Conservation (phyloP, 2,888 invertebrate genomes). For the Imbricaverruca yamaguchii region DNA sequence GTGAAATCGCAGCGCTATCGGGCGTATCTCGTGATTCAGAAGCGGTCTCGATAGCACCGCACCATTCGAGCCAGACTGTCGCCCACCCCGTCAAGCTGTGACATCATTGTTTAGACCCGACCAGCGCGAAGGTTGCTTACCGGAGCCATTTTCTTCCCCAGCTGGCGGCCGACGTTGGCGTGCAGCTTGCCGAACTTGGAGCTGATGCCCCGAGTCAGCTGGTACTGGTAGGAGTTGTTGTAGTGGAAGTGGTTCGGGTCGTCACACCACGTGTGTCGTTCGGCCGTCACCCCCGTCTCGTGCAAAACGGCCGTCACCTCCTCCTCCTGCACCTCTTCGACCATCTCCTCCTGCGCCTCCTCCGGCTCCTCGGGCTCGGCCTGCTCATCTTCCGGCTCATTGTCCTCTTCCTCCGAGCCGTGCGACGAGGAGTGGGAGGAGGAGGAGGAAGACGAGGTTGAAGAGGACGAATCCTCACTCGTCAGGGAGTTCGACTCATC, state of each 20-base stretch:
- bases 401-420: neutral
- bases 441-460: neutral
- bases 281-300: neutral
- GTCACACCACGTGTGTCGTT: neutral
- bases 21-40: no score
- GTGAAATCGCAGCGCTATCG: no score
- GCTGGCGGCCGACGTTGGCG: neutral
- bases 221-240: neutral
- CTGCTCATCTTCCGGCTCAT: neutral
- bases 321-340: constrained; percentile 19
- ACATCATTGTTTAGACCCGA: no score
- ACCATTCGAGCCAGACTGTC: no score
- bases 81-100: no score
- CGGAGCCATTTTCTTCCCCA: neutral
- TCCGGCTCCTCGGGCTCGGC: neutral
- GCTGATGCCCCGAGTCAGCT: neutral
- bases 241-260: neutral
- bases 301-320: neutral
- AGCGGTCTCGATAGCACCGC: no score
- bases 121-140: neutral
- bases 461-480: neutral
- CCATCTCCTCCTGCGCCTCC: neutral
- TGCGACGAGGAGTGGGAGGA: neutral
- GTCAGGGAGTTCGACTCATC: neutral
- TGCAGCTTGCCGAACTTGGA: neutral